phyloP scores from a whole-genome alignment of 2,888 invertebrate genomes.

The Amblyjoppa fuscipennis region DNA sequence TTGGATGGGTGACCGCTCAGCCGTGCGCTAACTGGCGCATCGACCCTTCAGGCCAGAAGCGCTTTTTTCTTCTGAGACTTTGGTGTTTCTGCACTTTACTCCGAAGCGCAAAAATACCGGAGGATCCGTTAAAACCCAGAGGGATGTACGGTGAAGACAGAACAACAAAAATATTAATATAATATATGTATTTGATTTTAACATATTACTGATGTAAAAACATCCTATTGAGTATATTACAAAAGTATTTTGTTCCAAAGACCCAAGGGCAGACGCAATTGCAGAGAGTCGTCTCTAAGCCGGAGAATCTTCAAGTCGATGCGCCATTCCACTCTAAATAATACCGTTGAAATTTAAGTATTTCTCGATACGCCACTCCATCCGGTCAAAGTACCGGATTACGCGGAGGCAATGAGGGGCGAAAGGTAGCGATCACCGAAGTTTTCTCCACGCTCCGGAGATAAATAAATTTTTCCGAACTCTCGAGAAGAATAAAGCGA shows the following conservation, averaged over 20 bases:
- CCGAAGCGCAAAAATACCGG: no score
- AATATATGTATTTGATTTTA: no score
- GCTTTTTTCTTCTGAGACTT: no score
- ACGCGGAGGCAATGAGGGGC: background rate
- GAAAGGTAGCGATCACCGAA: background rate
- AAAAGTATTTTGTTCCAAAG: background rate
- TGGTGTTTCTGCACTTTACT: no score
- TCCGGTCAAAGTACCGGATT: background rate
- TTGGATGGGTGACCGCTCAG: no score
- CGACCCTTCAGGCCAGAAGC: no score
- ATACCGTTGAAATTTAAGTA: background rate
- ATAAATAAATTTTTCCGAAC: slow-evolving; percentile 10
- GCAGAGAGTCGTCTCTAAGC: background rate
- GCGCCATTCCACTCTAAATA: background rate
- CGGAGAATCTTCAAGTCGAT: background rate
- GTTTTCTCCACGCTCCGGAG: background rate
- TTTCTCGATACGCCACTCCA: background rate
- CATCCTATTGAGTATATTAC: background rate
- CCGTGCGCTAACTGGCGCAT: no score
- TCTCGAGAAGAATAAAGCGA: background rate
- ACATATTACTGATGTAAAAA: background rate
- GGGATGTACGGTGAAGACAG: no score
- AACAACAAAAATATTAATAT: no score
- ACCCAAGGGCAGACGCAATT: background rate
- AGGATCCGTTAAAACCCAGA: no score